Percentiles rank a stretch among this genome's conserved stretches.
These are phyloP conservation scores for Zoanthus solanderi DNA, from an alignment of 92 coral and sea anemone genomes.

Conservation along the genomic window DNA sequence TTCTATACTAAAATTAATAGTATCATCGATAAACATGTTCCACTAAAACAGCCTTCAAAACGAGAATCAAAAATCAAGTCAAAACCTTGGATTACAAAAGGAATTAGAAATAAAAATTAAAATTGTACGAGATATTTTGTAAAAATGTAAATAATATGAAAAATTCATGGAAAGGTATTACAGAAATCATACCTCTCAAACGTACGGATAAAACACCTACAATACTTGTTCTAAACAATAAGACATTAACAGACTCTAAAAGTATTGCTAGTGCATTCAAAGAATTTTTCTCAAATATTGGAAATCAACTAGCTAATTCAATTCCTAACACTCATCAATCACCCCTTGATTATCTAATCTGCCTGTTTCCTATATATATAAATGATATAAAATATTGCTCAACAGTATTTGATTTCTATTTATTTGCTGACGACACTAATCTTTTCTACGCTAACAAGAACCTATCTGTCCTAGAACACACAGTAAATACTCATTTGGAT, in stretches of 20 bases:
- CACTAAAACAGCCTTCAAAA: not conserved
- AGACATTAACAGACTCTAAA: slow-evolving; percentile 36
- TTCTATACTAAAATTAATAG: not conserved
- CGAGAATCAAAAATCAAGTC: not conserved
- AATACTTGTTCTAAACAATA: slow-evolving; percentile 28
- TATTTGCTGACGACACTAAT: too few relatives aligned
- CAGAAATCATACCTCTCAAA: slow-evolving; percentile 55
- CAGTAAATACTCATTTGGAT: too few relatives aligned
- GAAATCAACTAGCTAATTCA: slow-evolving; percentile 28
- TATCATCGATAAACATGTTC: not conserved
- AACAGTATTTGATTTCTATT: too few relatives aligned
- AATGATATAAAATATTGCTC: too few relatives aligned
- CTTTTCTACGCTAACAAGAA: too few relatives aligned
- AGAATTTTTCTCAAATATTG: slow-evolving; percentile 49
- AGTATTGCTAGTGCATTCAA: slow-evolving; percentile 52
- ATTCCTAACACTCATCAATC: slow-evolving; percentile 31
- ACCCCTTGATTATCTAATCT: slow-evolving; percentile 14
- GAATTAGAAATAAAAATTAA: not conserved
- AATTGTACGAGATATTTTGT: not conserved
- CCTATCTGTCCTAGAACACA: too few relatives aligned
- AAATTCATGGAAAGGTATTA: slow-evolving; percentile 36
- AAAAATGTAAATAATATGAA: not conserved
- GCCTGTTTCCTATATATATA: not conserved
- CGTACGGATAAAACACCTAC: slow-evolving; percentile 11
- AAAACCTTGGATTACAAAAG: not conserved